These are phyloP conservation scores for Catotricha subobsoleta DNA, from an alignment of 2,888 invertebrate species.

Conservation along the genomic window DNA sequence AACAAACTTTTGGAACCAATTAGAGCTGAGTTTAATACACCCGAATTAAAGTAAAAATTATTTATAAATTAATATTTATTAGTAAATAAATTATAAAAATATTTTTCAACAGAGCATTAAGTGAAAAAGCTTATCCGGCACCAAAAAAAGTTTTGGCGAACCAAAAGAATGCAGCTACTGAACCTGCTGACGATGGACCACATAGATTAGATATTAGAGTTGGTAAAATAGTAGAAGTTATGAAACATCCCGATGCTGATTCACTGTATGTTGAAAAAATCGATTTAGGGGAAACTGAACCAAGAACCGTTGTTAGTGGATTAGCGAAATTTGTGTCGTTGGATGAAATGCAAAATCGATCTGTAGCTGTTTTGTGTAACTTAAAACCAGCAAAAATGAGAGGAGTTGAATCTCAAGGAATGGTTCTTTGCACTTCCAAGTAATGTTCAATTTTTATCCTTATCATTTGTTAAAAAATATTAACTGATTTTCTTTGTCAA, in stretches of 20 bases:
- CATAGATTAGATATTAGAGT: conserved; percentile 70
- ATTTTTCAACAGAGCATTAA: conserved; percentile 34
- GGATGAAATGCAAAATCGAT: conserved; percentile 73
- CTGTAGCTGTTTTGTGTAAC: conserved; percentile 88
- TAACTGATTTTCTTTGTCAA: conserved; percentile 8
- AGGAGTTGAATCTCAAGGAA: conserved; percentile 77
- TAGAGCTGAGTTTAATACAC: conserved; percentile 62
- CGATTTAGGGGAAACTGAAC: conserved; percentile 61
- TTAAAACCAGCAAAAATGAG: conserved; percentile 94
- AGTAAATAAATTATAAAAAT: no score
- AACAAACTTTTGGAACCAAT: conserved; percentile 80
- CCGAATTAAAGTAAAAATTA: conserved; percentile 45
- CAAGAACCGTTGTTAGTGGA: conserved; percentile 65
- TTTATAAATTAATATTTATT: not conserved
- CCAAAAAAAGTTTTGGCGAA: conserved; percentile 35
- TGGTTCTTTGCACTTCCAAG: conserved; percentile 82
- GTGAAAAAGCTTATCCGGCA: conserved; percentile 69
- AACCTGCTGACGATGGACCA: conserved; percentile 41
- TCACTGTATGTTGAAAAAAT: conserved; percentile 82
- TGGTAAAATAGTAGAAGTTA: conserved; percentile 68
- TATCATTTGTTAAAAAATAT: not conserved
- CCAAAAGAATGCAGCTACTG: conserved; percentile 14
- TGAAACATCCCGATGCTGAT: conserved; percentile 83
- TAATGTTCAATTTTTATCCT: not conserved
- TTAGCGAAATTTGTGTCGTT: conserved; percentile 80